phyloP scores from a whole-genome alignment of 2,797 vertebrate genomes.

The Eurystomus glaucurus region DNA sequence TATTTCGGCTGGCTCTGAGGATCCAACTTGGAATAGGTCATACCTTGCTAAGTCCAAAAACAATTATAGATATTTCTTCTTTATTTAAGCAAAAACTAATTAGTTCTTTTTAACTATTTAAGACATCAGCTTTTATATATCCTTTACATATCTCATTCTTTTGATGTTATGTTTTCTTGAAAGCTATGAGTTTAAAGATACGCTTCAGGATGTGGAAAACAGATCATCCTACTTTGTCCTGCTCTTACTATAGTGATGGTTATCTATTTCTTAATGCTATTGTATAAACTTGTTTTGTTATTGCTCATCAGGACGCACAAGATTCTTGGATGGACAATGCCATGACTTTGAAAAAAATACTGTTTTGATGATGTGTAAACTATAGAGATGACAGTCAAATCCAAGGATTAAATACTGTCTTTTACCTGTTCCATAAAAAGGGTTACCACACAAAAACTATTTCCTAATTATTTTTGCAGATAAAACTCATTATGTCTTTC shows the following conservation, averaged over 20 bases:
- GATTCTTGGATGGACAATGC: not conserved
- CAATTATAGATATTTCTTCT: not conserved
- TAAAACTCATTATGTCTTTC: conserved; percentile 78
- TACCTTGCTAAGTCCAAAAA: not conserved
- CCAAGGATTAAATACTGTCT: not conserved
- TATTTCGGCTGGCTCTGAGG: not conserved
- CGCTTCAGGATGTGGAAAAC: not conserved
- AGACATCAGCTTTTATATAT: not conserved
- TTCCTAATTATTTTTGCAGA: conserved; percentile 68
- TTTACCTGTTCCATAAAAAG: not conserved
- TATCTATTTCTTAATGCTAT: not conserved
- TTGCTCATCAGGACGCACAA: not conserved
- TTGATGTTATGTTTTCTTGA: not conserved
- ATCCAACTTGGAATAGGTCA: not conserved
- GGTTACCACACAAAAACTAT: conserved; percentile 21
- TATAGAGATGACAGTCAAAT: not conserved
- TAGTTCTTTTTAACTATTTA: not conserved
- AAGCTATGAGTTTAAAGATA: not conserved
- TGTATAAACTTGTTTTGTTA: not conserved
- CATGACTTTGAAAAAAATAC: conserved; percentile 6
- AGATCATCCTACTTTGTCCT: not conserved
- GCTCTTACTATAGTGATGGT: not conserved
- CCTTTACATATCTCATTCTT: not conserved
- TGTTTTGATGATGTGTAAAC: not conserved
- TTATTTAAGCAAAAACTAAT: not conserved